phyloP scores from a whole-genome alignment of 1,140 invertebrate genomes.

The Drosophila navojoa region DNA sequence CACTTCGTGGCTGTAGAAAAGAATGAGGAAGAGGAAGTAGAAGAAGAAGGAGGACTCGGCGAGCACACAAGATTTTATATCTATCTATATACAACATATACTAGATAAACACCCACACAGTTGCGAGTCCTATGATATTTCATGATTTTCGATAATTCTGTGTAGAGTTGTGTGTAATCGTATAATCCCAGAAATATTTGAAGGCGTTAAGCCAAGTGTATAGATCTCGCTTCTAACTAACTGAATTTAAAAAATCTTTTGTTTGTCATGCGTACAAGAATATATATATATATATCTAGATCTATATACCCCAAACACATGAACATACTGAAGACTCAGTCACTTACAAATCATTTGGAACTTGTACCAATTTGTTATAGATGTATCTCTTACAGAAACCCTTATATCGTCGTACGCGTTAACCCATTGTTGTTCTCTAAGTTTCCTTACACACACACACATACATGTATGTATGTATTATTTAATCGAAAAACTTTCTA shows the following conservation, averaged over 20 bases:
- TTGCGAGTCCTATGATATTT: background rate
- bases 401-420: background rate
- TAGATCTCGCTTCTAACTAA: slow-evolving; percentile 67
- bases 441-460: slow-evolving; percentile 61
- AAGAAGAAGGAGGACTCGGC: too few relatives aligned
- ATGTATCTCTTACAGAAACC: background rate
- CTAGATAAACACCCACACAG: too few relatives aligned
- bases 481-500: slow-evolving; percentile 48
- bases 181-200: slow-evolving; percentile 15
- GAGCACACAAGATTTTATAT: too few relatives aligned
- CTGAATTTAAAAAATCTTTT: slow-evolving; percentile 21
- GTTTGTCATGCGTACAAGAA: slow-evolving; percentile 14
- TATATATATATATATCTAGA: background rate
- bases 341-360: background rate
- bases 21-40: too few relatives aligned
- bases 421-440: slow-evolving; percentile 43
- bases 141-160: slow-evolving; percentile 26
- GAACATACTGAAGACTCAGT: slow-evolving; percentile 3
- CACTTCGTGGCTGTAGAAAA: background rate
- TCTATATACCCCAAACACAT: slow-evolving; percentile 2
- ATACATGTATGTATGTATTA: slow-evolving; percentile 13
- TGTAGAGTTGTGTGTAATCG: slow-evolving; percentile 26
- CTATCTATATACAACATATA: too few relatives aligned
- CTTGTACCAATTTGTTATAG: background rate
- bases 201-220: slow-evolving; percentile 46